These are phyloP conservation scores for Paracyclopina nana DNA, from an alignment of 1,140 invertebrate genomes.

Conservation along the genomic window DNA sequence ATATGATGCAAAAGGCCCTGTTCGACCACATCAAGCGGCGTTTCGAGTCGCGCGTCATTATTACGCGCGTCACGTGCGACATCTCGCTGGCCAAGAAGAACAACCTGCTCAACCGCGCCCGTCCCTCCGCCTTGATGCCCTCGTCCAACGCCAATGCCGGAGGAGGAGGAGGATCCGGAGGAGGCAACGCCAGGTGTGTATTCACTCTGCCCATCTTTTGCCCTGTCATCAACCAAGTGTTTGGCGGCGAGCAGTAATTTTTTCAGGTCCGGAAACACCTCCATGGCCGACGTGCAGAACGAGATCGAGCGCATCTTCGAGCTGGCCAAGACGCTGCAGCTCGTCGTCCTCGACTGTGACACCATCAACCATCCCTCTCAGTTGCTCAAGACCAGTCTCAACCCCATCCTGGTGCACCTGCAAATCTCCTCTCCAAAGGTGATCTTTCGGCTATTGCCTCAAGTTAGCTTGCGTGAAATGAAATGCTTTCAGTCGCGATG, in stretches of 20 bases:
- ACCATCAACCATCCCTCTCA: slow-evolving; percentile 99
- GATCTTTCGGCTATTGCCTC: too few relatives aligned
- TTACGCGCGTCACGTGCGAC: slow-evolving; percentile 96
- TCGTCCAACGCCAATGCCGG: too few relatives aligned
- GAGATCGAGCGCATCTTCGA: slow-evolving; percentile 99
- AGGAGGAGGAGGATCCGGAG: too few relatives aligned
- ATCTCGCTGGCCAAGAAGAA: slow-evolving; percentile 97
- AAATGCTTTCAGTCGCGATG: too few relatives aligned
- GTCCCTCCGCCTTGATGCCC: slow-evolving; percentile 89
- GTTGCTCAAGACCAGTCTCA: slow-evolving; percentile 92
- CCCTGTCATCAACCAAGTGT: too few relatives aligned
- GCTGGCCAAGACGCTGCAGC: slow-evolving; percentile 66
- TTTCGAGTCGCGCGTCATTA: slow-evolving; percentile 58
- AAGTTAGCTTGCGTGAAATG: too few relatives aligned
- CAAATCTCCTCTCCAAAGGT: slow-evolving; percentile 46
- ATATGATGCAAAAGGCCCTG: slow-evolving; percentile 99
- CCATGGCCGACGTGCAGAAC: slow-evolving; percentile 65
- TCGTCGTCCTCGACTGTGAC: slow-evolving; percentile 98
- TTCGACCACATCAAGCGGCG: slow-evolving; percentile 96
- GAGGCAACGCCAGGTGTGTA: too few relatives aligned
- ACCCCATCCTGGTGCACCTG: slow-evolving; percentile 94
- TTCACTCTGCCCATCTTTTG: too few relatives aligned
- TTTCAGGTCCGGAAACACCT: slow-evolving; percentile 37
- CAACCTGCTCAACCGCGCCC: slow-evolving; percentile 90
- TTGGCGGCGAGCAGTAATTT: too few relatives aligned